These are phyloP conservation scores for Erythrolamprus reginae DNA, from an alignment of 2,113 vertebrate genomes.

Conservation along the genomic window DNA sequence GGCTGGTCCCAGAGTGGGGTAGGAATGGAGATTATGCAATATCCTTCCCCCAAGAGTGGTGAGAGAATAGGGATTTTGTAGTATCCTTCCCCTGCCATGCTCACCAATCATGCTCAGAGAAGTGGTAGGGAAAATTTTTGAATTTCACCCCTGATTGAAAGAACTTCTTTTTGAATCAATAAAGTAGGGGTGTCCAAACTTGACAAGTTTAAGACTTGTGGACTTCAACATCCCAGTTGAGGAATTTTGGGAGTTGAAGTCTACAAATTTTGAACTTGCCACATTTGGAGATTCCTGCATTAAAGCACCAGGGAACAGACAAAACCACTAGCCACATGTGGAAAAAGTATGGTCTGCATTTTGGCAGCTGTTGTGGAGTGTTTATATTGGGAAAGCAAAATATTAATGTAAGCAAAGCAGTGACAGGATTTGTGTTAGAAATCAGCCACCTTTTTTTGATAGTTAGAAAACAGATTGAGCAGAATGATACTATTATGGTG, in stretches of 20 bases:
- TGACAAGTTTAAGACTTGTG: not conserved
- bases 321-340: not conserved
- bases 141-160: not conserved
- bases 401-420: not conserved
- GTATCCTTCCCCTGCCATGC: too few species aligned
- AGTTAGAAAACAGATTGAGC: not conserved
- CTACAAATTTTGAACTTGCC: not conserved
- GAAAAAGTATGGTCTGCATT: not conserved
- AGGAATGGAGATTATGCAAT: too few species aligned
- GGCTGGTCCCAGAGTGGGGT: too few species aligned
- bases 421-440: not conserved
- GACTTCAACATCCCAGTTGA: not conserved
- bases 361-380: not conserved
- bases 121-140: too few species aligned
- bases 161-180: not conserved
- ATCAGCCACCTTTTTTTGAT: not conserved
- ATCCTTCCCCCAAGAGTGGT: too few species aligned
- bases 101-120: too few species aligned
- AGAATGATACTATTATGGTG: not conserved
- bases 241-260: not conserved
- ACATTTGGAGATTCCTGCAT: not conserved
- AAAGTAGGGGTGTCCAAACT: not conserved
- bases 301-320: not conserved
- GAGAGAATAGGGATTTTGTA: too few species aligned
- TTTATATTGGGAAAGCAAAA: not conserved